phyloP scores from a whole-genome alignment of 1,140 invertebrate genomes.

The Bombus waltoni region DNA sequence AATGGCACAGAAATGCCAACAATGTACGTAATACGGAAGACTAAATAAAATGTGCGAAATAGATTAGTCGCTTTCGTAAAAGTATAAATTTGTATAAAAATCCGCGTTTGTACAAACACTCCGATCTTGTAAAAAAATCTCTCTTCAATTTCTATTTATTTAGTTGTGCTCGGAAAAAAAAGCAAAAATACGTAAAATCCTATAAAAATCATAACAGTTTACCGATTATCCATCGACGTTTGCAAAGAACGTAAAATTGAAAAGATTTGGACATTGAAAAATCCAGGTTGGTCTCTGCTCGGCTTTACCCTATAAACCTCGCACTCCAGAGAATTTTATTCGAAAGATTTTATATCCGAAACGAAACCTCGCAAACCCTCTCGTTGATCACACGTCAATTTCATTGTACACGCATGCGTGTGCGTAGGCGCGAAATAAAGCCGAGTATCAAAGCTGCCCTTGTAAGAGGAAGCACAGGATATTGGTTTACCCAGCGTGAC shows the following conservation, averaged over 20 bases:
- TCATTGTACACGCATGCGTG: neutral
- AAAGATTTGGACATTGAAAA: neutral
- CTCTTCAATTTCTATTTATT: no score
- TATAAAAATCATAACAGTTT: neutral
- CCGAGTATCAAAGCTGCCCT: neutral
- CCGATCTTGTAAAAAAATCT: no score
- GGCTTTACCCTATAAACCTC: neutral
- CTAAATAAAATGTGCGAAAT: no score
- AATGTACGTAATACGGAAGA: no score
- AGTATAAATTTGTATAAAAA: no score
- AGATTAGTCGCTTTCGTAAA: no score
- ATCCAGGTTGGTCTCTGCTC: neutral
- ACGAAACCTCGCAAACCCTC: neutral
- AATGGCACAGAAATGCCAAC: no score
- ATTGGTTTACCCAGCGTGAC: neutral
- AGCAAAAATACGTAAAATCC: no score
- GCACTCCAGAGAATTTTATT: neutral
- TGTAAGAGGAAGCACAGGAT: neutral
- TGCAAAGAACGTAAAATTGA: no score
- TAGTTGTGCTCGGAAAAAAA: no score
- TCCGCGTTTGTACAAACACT: no score
- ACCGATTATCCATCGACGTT: neutral
- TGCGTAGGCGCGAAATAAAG: neutral
- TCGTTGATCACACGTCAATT: neutral
- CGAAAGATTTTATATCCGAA: neutral